Base-by-base conservation (phyloP, 1,140 invertebrate genomes). In the Leptopilina clavipes region DNA sequence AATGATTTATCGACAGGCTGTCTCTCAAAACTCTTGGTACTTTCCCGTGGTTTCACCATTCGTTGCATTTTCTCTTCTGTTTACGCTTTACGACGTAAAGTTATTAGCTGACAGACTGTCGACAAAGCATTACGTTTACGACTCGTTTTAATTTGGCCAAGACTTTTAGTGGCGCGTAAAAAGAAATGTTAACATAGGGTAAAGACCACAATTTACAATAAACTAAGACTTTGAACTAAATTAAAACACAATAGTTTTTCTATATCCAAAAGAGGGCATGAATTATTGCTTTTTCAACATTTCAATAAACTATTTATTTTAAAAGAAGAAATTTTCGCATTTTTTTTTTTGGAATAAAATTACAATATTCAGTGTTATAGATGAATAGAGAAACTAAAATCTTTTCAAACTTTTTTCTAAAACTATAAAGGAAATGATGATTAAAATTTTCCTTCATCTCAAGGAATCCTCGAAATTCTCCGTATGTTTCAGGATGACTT, bases 11-110 rank as follows among this genome's bases (percentile, higher is more conserved):
- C 54, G 18, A 59, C 54, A 59, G 19, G 19, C 19, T 59, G 6
- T 59, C 54, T 11, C 54, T 59, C 19, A 59, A 40, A 59, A 59
- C 54, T 59, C 54, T 59, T 59, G n/a, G 54, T 59, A 59, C 54
- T 59, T 59, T 59, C 54, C 8, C 54, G 54, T 59, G 54, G 19
- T 59, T 59, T 59, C 19, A 59, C 18, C 54, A 59, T 22, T 59
- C 18, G 8, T 59, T 40, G 54, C 19, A 59, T 59, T 59, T 45
- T 52, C 48, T 52, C 48, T 10, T 59, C 54, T 59, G 54, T 59
- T 59, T 22, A 59, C 18, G 54, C 18, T 22, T 59, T 22, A 59
- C 54, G 54, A 22, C 19, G 54, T 59, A 22, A 59, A 59, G 7
- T 59, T 59, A 22, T 59, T 59, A 22, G 18, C 19, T 59, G 54